Base-by-base conservation (phyloP, 2,797 vertebrate species). In the Protosalanx chinensis region DNA sequence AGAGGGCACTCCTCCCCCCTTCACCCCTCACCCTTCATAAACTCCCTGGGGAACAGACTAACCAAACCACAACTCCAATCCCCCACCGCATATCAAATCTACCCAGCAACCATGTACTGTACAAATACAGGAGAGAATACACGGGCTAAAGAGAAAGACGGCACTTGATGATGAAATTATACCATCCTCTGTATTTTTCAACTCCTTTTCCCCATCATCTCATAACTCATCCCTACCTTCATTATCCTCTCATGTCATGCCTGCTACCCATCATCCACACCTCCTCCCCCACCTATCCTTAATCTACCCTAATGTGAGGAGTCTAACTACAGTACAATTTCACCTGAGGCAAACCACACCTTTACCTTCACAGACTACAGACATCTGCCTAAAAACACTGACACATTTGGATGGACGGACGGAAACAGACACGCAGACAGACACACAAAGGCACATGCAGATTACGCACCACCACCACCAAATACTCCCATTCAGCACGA, bases 1-100 rank as follows among this genome's bases (percentile, higher is more conserved):
- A 64, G 78, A 87, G 78, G 56, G 74, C 70, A 72, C 74, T 72
- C 82, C 81, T 72, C 37, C 80, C 81, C 79, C 82, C 13, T 65
- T 63, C 61, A 56, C 58, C 33, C 53, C 67, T 60, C 29, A 30
- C 76, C 77, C 58, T 72, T 84, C 80, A 64, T 72, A 72, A 68
- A 75, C 73, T 76, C 77, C 70, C 70, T 71, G 75, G 75, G 77
- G 83, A 83, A 71, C 64, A 81, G 79, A 78, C 79, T 64, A 72
- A 70, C 73, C 79, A 70, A 79, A 82, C 69, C 76, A 72, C 72
- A 76, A 81, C 72, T 80, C 70, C 75, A 75, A 72, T 74, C 85
- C 77, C 66, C 58, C 68, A 72, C 77, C 64, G 41, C 74, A 73
- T 71, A 76, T 73, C 77, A 72, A 51, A 72, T 60, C 53, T 71